phyloP scores from a whole-genome alignment of 2,797 vertebrate genomes.

The Thalassophryne amazonica region DNA sequence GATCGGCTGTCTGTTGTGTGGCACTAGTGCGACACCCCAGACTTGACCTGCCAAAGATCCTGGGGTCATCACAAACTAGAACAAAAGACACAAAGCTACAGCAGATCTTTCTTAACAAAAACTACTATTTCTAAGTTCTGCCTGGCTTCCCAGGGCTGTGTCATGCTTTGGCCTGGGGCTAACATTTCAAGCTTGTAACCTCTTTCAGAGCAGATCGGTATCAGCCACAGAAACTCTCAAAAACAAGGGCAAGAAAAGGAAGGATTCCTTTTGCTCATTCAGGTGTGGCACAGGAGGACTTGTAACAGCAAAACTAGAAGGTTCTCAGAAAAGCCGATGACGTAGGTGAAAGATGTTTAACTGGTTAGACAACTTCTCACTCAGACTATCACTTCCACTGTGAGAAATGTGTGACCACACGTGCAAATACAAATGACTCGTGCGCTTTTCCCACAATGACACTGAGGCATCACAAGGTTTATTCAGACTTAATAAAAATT shows the following conservation, averaged over 20 bases:
- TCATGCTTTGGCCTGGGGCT: constrained; percentile 67
- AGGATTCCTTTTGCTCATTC: background rate
- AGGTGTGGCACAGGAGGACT: background rate
- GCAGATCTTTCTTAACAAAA: constrained; percentile 55
- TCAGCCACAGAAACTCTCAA: constrained; percentile 12
- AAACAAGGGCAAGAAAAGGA: background rate
- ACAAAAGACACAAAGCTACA: constrained; percentile 46
- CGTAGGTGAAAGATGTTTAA: constrained; percentile 9
- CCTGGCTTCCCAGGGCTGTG: constrained; percentile 61
- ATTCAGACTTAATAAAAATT: no score
- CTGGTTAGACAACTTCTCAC: constrained; percentile 24
- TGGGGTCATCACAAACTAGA: constrained; percentile 45
- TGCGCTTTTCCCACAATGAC: no score
- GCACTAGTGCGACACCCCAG: no score
- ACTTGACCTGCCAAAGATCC: constrained; percentile 16
- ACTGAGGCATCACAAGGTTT: no score
- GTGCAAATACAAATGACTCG: background rate
- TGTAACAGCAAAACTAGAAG: background rate
- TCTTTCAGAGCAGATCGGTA: constrained; percentile 57
- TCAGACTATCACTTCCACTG: constrained; percentile 2
- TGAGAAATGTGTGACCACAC: constrained; percentile 32
- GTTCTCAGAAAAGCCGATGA: constrained; percentile 3
- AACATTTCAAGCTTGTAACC: constrained; percentile 67
- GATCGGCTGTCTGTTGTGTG: no score
- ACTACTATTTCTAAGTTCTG: constrained; percentile 67